Percentiles rank a stretch among this genome's conserved stretches.
Conservation (phyloP, 2,888 invertebrate genomes). For the Caenorhabditis zanzibari region DNA sequence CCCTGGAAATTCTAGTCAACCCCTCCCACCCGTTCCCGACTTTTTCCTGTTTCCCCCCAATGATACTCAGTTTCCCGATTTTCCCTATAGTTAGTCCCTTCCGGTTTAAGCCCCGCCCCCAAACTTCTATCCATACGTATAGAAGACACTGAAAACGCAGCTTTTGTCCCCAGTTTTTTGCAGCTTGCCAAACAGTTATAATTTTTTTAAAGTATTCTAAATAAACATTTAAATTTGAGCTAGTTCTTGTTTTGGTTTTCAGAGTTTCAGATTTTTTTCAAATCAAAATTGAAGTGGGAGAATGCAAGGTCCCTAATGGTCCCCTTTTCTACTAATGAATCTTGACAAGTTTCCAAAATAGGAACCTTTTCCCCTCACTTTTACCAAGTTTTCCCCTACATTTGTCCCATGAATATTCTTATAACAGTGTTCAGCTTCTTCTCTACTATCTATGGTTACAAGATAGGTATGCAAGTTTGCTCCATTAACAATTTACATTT, state of each 20-base stretch:
- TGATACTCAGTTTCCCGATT: constrained; percentile 7
- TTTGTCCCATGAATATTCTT: background rate
- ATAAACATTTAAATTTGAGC: too few relatives aligned
- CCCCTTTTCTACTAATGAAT: too few relatives aligned
- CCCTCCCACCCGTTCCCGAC: background rate
- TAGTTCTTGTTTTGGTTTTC: too few relatives aligned
- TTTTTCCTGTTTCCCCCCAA: background rate
- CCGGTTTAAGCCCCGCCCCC: constrained; percentile 10
- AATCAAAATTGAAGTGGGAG: too few relatives aligned
- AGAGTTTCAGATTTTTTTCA: too few relatives aligned
- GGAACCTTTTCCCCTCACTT: too few relatives aligned
- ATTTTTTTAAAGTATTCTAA: background rate
- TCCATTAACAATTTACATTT: background rate
- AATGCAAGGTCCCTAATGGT: too few relatives aligned
- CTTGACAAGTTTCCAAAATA: too few relatives aligned
- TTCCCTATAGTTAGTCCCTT: background rate
- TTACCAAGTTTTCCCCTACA: too few relatives aligned
- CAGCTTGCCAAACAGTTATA: constrained; percentile 12
- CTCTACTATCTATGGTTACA: background rate
- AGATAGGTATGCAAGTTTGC: background rate
- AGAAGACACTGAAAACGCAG: background rate
- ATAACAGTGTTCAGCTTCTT: too few relatives aligned
- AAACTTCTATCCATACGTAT: constrained; percentile 14
- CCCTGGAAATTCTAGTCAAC: constrained; percentile 3
- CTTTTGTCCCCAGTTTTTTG: background rate